A percentile compares a stretch with the other conserved stretches of the same genome.
Conservation (phyloP, 2,888 invertebrate species). For the Marronus borbonicus region DNA sequence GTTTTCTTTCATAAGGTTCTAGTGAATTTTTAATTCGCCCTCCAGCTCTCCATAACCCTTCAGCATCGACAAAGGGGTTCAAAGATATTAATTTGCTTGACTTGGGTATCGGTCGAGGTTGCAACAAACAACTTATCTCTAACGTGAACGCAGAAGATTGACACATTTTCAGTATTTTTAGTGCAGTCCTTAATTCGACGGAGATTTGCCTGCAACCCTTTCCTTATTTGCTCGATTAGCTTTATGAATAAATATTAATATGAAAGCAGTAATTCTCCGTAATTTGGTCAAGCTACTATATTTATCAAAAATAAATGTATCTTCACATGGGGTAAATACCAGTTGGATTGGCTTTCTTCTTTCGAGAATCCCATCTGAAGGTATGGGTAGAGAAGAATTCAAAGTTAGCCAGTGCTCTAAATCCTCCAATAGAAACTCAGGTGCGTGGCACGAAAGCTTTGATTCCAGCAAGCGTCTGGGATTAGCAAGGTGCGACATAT, state of each 20-base stretch:
- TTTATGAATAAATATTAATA: not conserved
- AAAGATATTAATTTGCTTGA: conserved; percentile 6
- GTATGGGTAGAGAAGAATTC: not conserved
- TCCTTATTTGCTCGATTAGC: not conserved
- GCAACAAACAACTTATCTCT: not conserved
- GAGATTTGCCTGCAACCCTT: not conserved
- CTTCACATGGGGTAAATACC: not conserved
- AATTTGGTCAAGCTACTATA: not conserved
- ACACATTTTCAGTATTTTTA: not conserved
- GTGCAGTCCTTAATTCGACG: not conserved
- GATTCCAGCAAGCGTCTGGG: conserved; percentile 39
- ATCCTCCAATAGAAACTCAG: conserved; percentile 32
- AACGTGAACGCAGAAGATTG: not conserved
- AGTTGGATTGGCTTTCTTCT: not conserved
- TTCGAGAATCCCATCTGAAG: not conserved
- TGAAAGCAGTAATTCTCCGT: not conserved
- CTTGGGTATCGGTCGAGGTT: not conserved
- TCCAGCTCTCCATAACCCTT: conserved; percentile 6
- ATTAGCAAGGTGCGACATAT: conserved; percentile 45
- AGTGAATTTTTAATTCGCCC: not conserved
- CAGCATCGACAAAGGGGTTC: conserved; percentile 11
- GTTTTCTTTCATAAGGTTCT: conserved; percentile 19
- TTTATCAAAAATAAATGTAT: not conserved
- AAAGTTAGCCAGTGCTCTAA: conserved; percentile 15
- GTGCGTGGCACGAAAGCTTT: conserved; percentile 47